Evolutionary conservation across 2,888 invertebrate genomes (phyloP).

Genomic region (Eristalis arbustorum): DNA sequence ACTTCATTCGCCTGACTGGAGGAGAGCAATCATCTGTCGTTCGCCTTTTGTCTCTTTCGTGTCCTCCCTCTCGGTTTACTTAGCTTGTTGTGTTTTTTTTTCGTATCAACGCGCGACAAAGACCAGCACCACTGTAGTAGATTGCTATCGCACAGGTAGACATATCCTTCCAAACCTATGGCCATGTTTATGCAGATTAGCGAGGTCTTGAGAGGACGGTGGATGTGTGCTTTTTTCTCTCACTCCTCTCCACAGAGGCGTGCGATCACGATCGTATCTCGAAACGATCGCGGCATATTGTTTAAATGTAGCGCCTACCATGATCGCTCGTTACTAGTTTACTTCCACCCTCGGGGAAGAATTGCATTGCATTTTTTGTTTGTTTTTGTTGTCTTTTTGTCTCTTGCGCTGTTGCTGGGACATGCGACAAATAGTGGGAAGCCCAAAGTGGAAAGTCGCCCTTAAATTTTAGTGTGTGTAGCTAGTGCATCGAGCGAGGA

Average conservation of each 20-base stretch:
- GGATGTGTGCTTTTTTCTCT: conserved; percentile 54
- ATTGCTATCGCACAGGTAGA: conserved; percentile 56
- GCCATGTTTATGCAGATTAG: conserved; percentile 70
- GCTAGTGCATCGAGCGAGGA: background rate
- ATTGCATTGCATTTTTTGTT: conserved; percentile 38
- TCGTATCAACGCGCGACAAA: conserved; percentile 51
- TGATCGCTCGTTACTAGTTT: conserved; percentile 62
- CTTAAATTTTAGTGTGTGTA: conserved; percentile 52
- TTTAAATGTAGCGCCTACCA: conserved; percentile 68
- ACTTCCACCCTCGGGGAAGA: conserved; percentile 60
- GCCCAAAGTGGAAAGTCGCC: conserved; percentile 56
- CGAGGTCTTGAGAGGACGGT: conserved; percentile 24
- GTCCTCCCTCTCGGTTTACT: conserved; percentile 21
- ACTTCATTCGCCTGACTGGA: conserved; percentile 56
- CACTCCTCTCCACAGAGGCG: conserved; percentile 60
- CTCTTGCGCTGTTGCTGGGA: conserved; percentile 7
- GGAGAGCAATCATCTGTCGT: background rate
- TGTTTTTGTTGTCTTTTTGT: conserved; percentile 2
- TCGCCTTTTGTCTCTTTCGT: background rate
- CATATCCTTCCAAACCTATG: conserved; percentile 64
- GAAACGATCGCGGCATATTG: conserved; percentile 67
- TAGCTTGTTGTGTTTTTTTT: conserved; percentile 26
- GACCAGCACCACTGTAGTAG: conserved; percentile 46
- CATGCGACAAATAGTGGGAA: conserved; percentile 67
- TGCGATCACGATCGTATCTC: conserved; percentile 66